These are phyloP conservation scores for Limnephilus rhombicus DNA, from an alignment of 2,888 invertebrate genomes.

Conservation along the genomic window DNA sequence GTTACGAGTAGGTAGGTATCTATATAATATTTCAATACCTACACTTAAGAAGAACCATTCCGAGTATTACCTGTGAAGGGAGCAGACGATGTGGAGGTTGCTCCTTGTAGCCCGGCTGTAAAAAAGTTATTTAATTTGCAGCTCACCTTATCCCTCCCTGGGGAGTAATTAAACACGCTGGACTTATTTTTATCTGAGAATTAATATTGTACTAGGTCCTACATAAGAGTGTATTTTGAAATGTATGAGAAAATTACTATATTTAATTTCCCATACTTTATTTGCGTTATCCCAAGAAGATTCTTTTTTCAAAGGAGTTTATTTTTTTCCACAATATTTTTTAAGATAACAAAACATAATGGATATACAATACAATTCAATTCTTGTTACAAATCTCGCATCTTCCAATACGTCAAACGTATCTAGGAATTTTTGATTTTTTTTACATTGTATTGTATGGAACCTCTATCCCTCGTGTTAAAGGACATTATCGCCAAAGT, in stretches of 20 bases:
- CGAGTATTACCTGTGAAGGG: background rate
- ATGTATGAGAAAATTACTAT: background rate
- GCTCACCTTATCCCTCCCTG: background rate
- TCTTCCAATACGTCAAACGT: too few relatives aligned
- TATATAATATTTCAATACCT: background rate
- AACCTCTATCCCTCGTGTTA: too few relatives aligned
- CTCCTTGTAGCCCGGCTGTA: background rate
- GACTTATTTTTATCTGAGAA: background rate
- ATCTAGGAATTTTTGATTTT: too few relatives aligned
- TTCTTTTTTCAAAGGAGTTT: background rate
- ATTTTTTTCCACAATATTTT: background rate
- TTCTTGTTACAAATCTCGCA: too few relatives aligned
- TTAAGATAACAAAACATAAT: background rate
- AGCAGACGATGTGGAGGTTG: background rate
- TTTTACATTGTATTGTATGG: too few relatives aligned
- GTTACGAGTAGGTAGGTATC: background rate
- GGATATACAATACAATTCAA: too few relatives aligned
- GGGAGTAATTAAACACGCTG: background rate
- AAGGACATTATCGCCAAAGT: too few relatives aligned
- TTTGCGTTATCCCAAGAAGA: background rate
- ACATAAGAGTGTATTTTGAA: too few relatives aligned
- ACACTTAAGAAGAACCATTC: background rate
- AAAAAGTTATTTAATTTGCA: constrained; percentile 25
- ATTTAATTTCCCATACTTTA: background rate
- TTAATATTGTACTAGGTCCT: background rate